These are phyloP conservation scores for Strigamia crassipes DNA, from an alignment of 2,888 invertebrate genomes.

Conservation along the genomic window DNA sequence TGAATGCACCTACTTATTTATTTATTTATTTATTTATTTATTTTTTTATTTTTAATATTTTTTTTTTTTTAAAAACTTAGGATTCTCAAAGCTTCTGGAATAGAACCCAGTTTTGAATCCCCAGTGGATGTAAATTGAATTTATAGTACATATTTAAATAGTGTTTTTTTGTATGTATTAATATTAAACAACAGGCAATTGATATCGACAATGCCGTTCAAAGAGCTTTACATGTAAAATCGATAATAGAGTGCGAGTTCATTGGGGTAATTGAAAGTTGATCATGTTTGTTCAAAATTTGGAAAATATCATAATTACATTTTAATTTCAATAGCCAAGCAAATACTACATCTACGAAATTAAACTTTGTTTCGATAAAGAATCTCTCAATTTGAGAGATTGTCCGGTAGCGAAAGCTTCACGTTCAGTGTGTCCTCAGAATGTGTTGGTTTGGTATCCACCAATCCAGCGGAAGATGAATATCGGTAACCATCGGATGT, in stretches of 20 bases:
- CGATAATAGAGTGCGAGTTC: neutral
- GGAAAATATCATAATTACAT: neutral
- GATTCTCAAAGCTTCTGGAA: conserved; percentile 2
- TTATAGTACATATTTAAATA: no score
- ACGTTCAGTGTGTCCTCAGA: conserved; percentile 4
- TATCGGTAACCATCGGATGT: no score
- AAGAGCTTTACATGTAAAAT: neutral
- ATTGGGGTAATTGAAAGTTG: neutral
- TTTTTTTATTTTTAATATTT: neutral
- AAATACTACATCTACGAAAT: conserved; percentile 71
- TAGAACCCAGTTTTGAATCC: neutral
- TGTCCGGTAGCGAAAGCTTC: conserved; percentile 59
- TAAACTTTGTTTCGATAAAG: conserved; percentile 74
- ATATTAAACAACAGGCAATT: neutral
- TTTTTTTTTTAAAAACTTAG: no score
- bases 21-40: no score
- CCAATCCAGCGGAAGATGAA: conserved; percentile 25
- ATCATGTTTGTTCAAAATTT: neutral
- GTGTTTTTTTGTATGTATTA: no score
- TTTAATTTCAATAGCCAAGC: conserved; percentile 59
- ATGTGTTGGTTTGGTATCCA: conserved; percentile 45
- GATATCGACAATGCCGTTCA: neutral
- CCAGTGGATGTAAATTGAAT: neutral
- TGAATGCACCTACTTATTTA: no score
- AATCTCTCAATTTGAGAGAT: conserved; percentile 66